These are phyloP conservation scores for Prunella himalayana DNA, from an alignment of 2,113 vertebrate genomes.

Conservation along the genomic window DNA sequence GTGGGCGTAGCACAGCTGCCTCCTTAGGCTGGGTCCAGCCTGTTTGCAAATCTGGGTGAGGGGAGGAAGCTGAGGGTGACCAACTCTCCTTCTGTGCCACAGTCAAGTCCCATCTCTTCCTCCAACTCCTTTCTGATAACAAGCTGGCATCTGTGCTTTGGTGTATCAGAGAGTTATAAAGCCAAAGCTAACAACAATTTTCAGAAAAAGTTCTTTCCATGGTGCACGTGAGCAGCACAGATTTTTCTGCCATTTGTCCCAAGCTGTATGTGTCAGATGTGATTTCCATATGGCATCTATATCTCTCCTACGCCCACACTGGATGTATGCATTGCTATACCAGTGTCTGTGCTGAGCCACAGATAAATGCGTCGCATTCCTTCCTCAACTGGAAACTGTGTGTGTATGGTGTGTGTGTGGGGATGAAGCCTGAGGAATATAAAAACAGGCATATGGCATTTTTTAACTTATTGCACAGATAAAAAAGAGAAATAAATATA, in stretches of 20 bases:
- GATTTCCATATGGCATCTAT: slow-evolving; percentile 58
- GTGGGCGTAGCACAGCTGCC: slow-evolving; percentile 13
- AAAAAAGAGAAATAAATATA: slow-evolving; percentile 47
- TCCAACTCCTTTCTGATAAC: background rate
- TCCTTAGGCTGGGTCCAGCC: slow-evolving; percentile 8
- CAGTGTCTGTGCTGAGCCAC: background rate
- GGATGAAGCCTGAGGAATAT: slow-evolving; percentile 52
- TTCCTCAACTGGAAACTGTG: slow-evolving; percentile 37
- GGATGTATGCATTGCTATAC: slow-evolving; percentile 32
- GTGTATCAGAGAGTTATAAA: background rate
- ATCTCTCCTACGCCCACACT: slow-evolving; percentile 24
- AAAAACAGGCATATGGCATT: slow-evolving; percentile 67
- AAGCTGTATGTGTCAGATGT: slow-evolving; percentile 36
- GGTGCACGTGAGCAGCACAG: background rate
- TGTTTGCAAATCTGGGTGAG: background rate
- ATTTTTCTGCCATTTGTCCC: slow-evolving; percentile 57
- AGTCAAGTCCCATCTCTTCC: background rate
- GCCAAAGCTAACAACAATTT: background rate
- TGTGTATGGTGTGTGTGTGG: background rate
- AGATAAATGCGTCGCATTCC: slow-evolving; percentile 63
- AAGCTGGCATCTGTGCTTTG: background rate
- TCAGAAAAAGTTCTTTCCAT: background rate
- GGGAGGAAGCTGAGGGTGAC: background rate
- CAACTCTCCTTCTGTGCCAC: background rate
- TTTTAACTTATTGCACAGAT: slow-evolving; percentile 52